phyloP scores from a whole-genome alignment of 2,888 invertebrate genomes.

The Pegoplata infirma region DNA sequence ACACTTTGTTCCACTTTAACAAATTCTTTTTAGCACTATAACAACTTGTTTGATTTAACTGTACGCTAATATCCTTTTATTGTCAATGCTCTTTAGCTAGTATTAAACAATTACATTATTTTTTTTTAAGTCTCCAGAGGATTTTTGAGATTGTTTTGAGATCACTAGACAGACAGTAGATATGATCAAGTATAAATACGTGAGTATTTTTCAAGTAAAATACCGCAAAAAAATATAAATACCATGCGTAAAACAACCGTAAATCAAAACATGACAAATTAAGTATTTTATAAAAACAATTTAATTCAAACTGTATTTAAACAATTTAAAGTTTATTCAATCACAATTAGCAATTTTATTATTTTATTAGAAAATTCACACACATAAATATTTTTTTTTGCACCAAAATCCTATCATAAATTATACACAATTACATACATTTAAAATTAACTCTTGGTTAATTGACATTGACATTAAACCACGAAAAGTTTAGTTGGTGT shows the following conservation, averaged over 20 bases:
- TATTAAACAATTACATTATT: constrained; percentile 30
- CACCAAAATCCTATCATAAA: too few relatives aligned
- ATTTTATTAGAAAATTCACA: not conserved
- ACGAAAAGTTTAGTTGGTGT: constrained; percentile 20
- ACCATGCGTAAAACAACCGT: constrained; percentile 42
- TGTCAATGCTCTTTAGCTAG: constrained; percentile 11
- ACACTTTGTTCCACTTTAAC: not conserved
- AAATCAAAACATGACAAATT: constrained; percentile 58
- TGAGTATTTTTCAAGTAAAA: constrained; percentile 43
- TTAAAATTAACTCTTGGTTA: constrained; percentile 31
- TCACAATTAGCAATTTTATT: not conserved
- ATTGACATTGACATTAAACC: constrained; percentile 36
- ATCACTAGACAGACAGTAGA: not conserved
- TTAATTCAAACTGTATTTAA: constrained; percentile 27
- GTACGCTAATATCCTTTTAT: constrained; percentile 53
- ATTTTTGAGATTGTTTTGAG: constrained; percentile 20
- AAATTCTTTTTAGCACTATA: not conserved
- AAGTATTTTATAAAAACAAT: constrained; percentile 20
- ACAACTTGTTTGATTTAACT: constrained; percentile 40
- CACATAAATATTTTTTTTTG: too few relatives aligned
- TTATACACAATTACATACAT: not conserved
- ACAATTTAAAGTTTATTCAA: too few relatives aligned
- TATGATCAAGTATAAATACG: constrained; percentile 44
- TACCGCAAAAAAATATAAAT: not conserved
- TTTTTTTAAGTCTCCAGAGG: constrained; percentile 35